Conservation (phyloP, 2,888 invertebrate genomes). For the Lapara coniferarum region DNA sequence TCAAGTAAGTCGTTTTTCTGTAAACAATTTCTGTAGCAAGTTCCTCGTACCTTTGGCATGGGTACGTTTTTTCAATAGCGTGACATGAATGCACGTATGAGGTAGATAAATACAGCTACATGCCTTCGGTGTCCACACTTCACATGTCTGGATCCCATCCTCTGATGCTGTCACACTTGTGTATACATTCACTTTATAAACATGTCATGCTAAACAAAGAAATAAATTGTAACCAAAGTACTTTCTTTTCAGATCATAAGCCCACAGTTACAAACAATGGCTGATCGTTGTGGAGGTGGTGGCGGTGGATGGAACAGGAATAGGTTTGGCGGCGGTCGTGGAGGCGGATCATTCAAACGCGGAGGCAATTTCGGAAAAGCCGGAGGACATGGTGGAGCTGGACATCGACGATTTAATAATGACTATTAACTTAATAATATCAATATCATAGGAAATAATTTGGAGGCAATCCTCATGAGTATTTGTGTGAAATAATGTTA, state of each 20-base stretch:
- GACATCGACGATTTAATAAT: slow-evolving; percentile 71
- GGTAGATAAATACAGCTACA: slow-evolving; percentile 87
- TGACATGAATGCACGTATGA: slow-evolving; percentile 90
- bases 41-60: slow-evolving; percentile 91
- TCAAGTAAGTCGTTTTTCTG: slow-evolving; percentile 83
- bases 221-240: neutral
- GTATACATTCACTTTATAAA: neutral
- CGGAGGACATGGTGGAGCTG: slow-evolving; percentile 65
- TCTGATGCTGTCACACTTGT: slow-evolving; percentile 85
- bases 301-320: slow-evolving; percentile 84
- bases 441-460: slow-evolving; percentile 39
- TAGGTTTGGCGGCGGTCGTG: slow-evolving; percentile 74
- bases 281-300: slow-evolving; percentile 86
- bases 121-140: slow-evolving; percentile 92
- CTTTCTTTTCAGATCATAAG: slow-evolving; percentile 86
- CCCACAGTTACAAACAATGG: slow-evolving; percentile 92
- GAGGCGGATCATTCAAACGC: slow-evolving; percentile 79
- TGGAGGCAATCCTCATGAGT: slow-evolving; percentile 71
- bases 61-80: slow-evolving; percentile 85
- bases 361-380: slow-evolving; percentile 75
- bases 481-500: slow-evolving; percentile 60
- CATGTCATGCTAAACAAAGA: neutral
- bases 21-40: neutral
- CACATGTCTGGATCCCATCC: slow-evolving; percentile 89
- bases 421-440: slow-evolving; percentile 63